A percentile compares a stretch with the other conserved stretches of the same genome.
Evolutionary conservation across 2,797 vertebrate species (phyloP).

Genomic region (Protosalanx chinensis): DNA sequence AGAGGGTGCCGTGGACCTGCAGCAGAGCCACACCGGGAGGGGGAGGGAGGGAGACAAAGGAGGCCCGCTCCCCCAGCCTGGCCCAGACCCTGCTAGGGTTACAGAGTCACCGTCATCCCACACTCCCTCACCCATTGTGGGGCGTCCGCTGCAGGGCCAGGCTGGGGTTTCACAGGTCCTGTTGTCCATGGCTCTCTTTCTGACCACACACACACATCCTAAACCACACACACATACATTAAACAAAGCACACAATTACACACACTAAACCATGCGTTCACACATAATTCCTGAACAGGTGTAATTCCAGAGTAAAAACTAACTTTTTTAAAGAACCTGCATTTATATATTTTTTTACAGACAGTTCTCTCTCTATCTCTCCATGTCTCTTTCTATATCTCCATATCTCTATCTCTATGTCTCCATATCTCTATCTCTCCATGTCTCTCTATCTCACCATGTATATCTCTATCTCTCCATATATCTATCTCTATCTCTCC

Average conservation of each 20-base stretch:
- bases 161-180: slow-evolving; percentile 7
- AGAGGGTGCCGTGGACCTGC: slow-evolving; percentile 47
- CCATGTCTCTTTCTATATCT: no score
- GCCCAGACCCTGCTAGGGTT: slow-evolving; percentile 39
- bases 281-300: background rate
- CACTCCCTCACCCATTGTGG: slow-evolving; percentile 42
- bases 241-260: background rate
- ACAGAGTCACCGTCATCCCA: slow-evolving; percentile 43
- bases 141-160: slow-evolving; percentile 3
- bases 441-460: no score
- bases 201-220: slow-evolving; percentile 7
- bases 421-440: no score
- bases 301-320: background rate
- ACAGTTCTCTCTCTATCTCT: no score
- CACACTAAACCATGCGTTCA: background rate
- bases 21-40: slow-evolving; percentile 26
- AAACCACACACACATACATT: slow-evolving; percentile 7
- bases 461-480: background rate
- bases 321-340: no score
- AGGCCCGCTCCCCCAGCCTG: slow-evolving; percentile 21
- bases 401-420: no score
- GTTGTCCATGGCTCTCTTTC: background rate
- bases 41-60: slow-evolving; percentile 40
- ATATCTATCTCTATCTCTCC: no score
- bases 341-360: no score